These are phyloP conservation scores for Phasianus colchicus DNA, from an alignment of 2,113 vertebrate species.

Conservation along the genomic window DNA sequence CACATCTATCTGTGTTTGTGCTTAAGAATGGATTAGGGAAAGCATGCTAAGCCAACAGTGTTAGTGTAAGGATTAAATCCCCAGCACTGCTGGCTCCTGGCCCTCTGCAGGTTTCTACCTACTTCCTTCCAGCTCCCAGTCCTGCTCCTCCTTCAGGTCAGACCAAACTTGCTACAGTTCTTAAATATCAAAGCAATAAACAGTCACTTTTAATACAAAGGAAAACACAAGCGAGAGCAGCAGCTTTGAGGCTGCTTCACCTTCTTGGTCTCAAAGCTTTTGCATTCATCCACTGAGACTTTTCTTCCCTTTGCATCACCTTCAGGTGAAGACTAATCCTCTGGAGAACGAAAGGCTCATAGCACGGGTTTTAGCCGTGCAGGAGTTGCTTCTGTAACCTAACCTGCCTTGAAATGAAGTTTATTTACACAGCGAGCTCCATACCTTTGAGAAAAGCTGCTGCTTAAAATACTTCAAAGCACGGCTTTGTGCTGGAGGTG, in stretches of 20 bases:
- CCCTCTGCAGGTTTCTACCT: neutral
- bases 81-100: neutral
- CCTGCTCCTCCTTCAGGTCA: neutral
- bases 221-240: neutral
- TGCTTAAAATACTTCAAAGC: neutral
- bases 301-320: neutral
- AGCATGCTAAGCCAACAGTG: neutral
- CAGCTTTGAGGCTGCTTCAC: neutral
- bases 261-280: neutral
- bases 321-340: neutral
- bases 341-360: neutral
- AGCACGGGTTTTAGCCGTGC: neutral
- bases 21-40: neutral
- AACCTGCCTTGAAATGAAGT: neutral
- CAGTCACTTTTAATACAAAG: neutral
- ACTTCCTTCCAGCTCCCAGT: neutral
- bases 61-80: constrained; percentile 16
- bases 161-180: neutral
- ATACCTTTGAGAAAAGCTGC: neutral
- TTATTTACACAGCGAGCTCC: neutral
- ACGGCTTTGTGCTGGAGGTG: neutral
- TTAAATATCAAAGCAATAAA: neutral
- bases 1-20: neutral
- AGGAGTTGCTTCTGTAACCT: neutral
- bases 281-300: neutral